A percentile compares a stretch with the other conserved stretches of the same genome.
These are phyloP conservation scores for Tinea trinotella DNA, from an alignment of 2,888 invertebrate genomes.

Conservation along the genomic window DNA sequence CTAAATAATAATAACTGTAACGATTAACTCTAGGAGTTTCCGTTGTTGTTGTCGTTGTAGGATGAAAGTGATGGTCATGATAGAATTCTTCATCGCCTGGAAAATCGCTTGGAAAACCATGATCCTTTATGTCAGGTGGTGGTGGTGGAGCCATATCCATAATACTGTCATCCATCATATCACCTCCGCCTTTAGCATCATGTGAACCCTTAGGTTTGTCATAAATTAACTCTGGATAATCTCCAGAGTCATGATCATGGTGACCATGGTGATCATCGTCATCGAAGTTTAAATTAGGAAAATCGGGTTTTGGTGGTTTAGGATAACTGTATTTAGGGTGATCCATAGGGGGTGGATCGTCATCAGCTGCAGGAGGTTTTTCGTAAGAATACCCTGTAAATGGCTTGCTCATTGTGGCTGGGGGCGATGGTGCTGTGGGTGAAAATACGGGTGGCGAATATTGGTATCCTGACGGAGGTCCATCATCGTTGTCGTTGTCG, in stretches of 20 bases:
- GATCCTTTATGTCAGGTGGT: slow-evolving; percentile 38
- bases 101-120: slow-evolving; percentile 58
- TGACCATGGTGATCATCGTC: slow-evolving; percentile 29
- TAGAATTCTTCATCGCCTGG: slow-evolving; percentile 55
- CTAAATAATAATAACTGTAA: slow-evolving; percentile 83
- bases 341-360: slow-evolving; percentile 27
- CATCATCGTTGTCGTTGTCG: slow-evolving; percentile 30
- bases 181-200: slow-evolving; percentile 24
- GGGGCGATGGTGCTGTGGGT: slow-evolving; percentile 41
- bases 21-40: slow-evolving; percentile 73
- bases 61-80: slow-evolving; percentile 42
- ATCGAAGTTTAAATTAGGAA: slow-evolving; percentile 14
- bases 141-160: slow-evolving; percentile 53
- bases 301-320: slow-evolving; percentile 34
- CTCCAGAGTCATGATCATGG: slow-evolving; percentile 27
- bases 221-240: slow-evolving; percentile 51
- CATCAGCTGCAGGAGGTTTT: slow-evolving; percentile 39
- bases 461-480: slow-evolving; percentile 39
- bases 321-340: slow-evolving; percentile 44
- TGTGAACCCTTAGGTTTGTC: slow-evolving; percentile 39
- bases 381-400: slow-evolving; percentile 49
- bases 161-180: slow-evolving; percentile 30
- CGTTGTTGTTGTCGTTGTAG: slow-evolving; percentile 53
- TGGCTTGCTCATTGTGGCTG: slow-evolving; percentile 34
- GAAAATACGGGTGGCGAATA: slow-evolving; percentile 45